A percentile compares a stretch with the other conserved stretches of the same genome.
phyloP scores from a whole-genome alignment of 2,888 invertebrate genomes.

The Mythimna loreyi region DNA sequence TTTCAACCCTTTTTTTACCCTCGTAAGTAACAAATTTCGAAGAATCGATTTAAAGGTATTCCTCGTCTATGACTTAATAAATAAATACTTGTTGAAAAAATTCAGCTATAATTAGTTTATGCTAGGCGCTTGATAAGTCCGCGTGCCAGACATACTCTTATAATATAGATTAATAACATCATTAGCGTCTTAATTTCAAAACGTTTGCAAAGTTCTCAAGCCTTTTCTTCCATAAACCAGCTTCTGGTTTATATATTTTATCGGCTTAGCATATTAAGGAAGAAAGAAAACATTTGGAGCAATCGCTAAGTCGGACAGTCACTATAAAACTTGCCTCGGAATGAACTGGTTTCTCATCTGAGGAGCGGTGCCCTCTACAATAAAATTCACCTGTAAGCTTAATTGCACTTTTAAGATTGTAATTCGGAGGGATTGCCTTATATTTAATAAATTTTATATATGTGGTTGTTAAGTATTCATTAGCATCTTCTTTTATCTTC shows the following conservation, averaged over 20 bases:
- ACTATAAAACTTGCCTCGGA: constrained; percentile 24
- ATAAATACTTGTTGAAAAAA: no score
- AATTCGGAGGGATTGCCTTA: constrained; percentile 28
- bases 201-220: constrained; percentile 50
- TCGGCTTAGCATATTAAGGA: constrained; percentile 55
- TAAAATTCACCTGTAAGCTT: constrained; percentile 53
- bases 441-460: constrained; percentile 37
- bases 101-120: no score
- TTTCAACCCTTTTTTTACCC: no score
- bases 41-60: no score
- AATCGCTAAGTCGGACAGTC: constrained; percentile 24
- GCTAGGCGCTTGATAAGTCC: no score
- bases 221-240: constrained; percentile 38
- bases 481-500: constrained; percentile 40
- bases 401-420: constrained; percentile 46
- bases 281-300: constrained; percentile 50
- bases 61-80: no score
- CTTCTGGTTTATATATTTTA: constrained; percentile 59
- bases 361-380: constrained; percentile 42
- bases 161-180: constrained; percentile 30
- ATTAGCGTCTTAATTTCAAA: constrained; percentile 45
- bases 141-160: no score
- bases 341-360: constrained; percentile 56
- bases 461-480: constrained; percentile 29
- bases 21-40: no score